phyloP scores from a whole-genome alignment of 2,797 vertebrate genomes.

The Brachymystax lenok region DNA sequence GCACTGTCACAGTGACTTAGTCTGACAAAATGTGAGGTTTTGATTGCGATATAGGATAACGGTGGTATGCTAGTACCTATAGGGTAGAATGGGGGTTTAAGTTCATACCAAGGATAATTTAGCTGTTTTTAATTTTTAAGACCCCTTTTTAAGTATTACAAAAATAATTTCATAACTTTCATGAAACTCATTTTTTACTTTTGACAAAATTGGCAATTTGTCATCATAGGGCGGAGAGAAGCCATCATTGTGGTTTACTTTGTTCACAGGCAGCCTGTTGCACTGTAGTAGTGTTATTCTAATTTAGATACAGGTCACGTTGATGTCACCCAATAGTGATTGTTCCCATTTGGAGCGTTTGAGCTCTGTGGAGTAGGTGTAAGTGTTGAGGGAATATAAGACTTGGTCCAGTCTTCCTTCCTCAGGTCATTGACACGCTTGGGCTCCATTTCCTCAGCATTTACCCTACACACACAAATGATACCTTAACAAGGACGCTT shows the following conservation, averaged over 20 bases:
- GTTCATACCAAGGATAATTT: too few relatives aligned
- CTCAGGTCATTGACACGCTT: background rate
- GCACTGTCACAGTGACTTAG: too few relatives aligned
- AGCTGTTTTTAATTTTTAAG: too few relatives aligned
- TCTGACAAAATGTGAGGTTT: background rate
- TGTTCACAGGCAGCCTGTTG: background rate
- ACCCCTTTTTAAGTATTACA: too few relatives aligned
- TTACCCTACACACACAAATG: conserved; percentile 29
- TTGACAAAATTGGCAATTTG: too few relatives aligned
- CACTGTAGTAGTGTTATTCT: background rate
- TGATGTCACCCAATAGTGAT: background rate
- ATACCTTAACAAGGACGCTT: conserved; percentile 13
- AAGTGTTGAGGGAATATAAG: background rate
- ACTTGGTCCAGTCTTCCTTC: background rate
- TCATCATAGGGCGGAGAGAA: background rate
- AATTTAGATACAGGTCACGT: background rate
- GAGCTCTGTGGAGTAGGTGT: background rate
- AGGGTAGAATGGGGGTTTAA: background rate
- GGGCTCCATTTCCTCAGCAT: background rate
- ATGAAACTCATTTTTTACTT: too few relatives aligned
- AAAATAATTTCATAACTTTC: background rate
- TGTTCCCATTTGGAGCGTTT: background rate
- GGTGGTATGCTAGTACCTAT: background rate
- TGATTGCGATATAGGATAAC: background rate
- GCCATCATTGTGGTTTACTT: background rate